Evolutionary conservation across 2,797 vertebrate species (phyloP).

Genomic region (Coregonus ussuriensis): DNA sequence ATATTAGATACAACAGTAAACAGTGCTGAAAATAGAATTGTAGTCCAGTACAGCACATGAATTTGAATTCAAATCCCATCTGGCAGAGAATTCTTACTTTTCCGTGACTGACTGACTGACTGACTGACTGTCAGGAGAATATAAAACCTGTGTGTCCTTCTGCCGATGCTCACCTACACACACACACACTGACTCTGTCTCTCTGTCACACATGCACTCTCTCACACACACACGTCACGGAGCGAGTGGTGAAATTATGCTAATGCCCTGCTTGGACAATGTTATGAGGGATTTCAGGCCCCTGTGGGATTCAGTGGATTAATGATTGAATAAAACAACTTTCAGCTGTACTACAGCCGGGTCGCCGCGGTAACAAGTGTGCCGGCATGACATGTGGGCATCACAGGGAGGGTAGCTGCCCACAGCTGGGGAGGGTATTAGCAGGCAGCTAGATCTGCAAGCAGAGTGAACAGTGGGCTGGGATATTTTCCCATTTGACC

Average conservation of each 20-base stretch:
- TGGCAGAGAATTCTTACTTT: constrained; percentile 27
- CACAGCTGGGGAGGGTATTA: too few relatives aligned
- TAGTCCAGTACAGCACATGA: neutral
- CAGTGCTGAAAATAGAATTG: neutral
- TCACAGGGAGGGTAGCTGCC: too few relatives aligned
- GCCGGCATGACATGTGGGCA: too few relatives aligned
- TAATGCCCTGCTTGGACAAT: constrained; percentile 21
- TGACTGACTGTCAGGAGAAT: neutral
- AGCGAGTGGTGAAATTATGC: constrained; percentile 14
- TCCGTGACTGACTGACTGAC: too few relatives aligned
- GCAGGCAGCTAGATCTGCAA: too few relatives aligned
- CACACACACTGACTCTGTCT: neutral
- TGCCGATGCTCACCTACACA: constrained; percentile 18
- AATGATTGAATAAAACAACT: constrained; percentile 54
- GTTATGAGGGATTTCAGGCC: constrained; percentile 45
- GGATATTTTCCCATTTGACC: too few relatives aligned
- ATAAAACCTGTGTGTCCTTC: constrained; percentile 20
- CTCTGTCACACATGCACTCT: neutral
- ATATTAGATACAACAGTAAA: neutral
- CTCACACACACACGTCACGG: neutral
- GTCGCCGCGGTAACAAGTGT: constrained; percentile 6
- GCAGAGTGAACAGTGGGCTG: too few relatives aligned
- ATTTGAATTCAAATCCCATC: constrained; percentile 26
- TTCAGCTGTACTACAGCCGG: constrained; percentile 5
- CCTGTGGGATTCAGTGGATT: constrained; percentile 36